A percentile compares a stretch with the other conserved stretches of the same genome.
phyloP scores from a whole-genome alignment of 1,140 invertebrate genomes.

The Yoshiicerus persimilis region DNA sequence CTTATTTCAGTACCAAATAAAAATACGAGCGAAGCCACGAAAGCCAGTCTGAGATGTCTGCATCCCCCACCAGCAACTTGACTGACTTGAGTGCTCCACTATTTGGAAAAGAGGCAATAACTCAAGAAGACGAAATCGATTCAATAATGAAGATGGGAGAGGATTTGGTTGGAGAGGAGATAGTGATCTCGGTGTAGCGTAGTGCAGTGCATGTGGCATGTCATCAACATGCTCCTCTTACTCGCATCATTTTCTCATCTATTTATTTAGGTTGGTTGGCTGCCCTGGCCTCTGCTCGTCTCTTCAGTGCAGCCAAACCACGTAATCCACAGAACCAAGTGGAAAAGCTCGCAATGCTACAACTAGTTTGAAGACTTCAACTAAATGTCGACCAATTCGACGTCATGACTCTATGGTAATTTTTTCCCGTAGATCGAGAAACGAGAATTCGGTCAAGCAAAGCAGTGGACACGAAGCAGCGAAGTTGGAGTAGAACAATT shows the following conservation, averaged over 20 bases:
- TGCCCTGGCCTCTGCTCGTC: background rate
- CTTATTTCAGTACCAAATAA: background rate
- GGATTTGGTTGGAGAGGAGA: too few species aligned
- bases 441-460: constrained; percentile 8
- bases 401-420: background rate
- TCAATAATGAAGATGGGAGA: background rate
- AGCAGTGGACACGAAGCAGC: background rate
- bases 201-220: background rate
- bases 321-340: background rate
- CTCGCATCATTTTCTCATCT: background rate
- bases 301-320: background rate
- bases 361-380: background rate
- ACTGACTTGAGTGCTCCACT: background rate
- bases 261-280: background rate
- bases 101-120: background rate
- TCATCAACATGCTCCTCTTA: background rate
- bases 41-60: too few species aligned
- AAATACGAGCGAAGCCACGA: too few species aligned
- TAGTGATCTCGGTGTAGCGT: background rate
- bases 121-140: too few species aligned
- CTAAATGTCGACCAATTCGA: background rate
- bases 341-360: too few species aligned
- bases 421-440: background rate
- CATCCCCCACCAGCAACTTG: too few species aligned
- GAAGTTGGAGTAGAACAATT: background rate